phyloP scores from a whole-genome alignment of 35 echinoderm and acorn worm species.

The Diadema setosum region DNA sequence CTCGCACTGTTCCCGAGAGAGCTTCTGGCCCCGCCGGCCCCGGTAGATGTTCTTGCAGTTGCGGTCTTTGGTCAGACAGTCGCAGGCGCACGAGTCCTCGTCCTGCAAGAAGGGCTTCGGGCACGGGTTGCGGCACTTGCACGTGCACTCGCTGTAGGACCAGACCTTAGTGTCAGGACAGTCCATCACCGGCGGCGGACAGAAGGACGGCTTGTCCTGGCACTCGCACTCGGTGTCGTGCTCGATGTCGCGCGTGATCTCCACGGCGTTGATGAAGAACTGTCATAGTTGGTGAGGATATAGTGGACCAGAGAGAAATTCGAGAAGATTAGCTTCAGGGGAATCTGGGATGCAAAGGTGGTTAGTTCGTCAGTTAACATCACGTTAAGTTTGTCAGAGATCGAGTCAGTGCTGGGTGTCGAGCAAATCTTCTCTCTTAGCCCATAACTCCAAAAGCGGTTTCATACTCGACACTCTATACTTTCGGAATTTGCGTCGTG shows the following conservation, averaged over 20 bases:
- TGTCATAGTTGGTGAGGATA: background rate
- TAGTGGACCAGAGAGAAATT: background rate
- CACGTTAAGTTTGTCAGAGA: too few relatives aligned
- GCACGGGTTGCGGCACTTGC: slow-evolving; percentile 57
- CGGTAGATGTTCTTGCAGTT: slow-evolving; percentile 74
- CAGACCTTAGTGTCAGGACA: slow-evolving; percentile 62
- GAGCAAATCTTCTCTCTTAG: too few relatives aligned
- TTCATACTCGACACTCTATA: too few relatives aligned
- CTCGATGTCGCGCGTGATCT: background rate
- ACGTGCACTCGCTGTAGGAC: slow-evolving; percentile 50
- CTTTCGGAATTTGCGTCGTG: too few relatives aligned
- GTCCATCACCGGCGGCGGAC: slow-evolving; percentile 31
- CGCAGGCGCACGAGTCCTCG: slow-evolving; percentile 68
- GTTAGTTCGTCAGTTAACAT: too few relatives aligned
- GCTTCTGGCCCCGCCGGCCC: slow-evolving; percentile 33
- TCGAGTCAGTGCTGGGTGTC: too few relatives aligned
- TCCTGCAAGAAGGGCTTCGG: slow-evolving; percentile 77
- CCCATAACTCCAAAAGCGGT: too few relatives aligned
- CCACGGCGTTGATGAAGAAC: background rate
- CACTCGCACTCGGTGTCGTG: slow-evolving; percentile 70
- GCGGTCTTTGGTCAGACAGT: slow-evolving; percentile 64
- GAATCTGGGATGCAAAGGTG: too few relatives aligned
- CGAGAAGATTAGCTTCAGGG: background rate
- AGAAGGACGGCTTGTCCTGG: slow-evolving; percentile 59
- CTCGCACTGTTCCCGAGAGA: slow-evolving; percentile 50